Base-by-base conservation (phyloP, 2,797 vertebrate genomes). In the Scleropages formosus region DNA sequence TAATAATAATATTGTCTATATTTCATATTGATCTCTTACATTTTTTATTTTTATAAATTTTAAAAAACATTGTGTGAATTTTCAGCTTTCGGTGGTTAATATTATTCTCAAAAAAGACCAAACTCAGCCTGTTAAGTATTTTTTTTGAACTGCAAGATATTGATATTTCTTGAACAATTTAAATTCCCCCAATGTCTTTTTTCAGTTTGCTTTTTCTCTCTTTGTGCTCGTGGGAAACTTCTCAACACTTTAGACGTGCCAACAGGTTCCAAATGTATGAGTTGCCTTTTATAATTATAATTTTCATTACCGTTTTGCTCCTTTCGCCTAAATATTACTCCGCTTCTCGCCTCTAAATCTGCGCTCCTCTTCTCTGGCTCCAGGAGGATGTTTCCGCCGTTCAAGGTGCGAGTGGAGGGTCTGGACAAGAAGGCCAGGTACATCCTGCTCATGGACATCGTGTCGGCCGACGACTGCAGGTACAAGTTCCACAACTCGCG, bases 351-450 rank as follows among this genome's bases (percentile, higher is more conserved):
- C n/a, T n/a, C n/a, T n/a, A 2, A 6, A 39, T 39, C 39, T 39
- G 31, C 31, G 39, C 31, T 2, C 39, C 39, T 39, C 31, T 39
- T 39, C 31, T 39, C 31, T 6, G 70, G 39, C 79, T 76, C 0
- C 87, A 98, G 97, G 94, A 93, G 97, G 91, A 98, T 98, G 96
- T 99, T 98, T 82, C 97, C 97, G 47, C 92, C 97, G 4, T 98
- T 98, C 91, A 99, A 98, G 93, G 96, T 98, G 77, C 92, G 94
- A 13, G 93, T 97, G 39, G 93, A 92, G 44, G 96, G 96, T 67
- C 91, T 99, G 86, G 92, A 98, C 87, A 94, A 95, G 85, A 94
- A 93, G 47, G 94, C 96, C 56, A 97, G 96, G 83, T 98, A 99
- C 76, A 96, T 98, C 86, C 91, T 98, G 82, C 85, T 98, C 85